phyloP scores from a whole-genome alignment of 2,797 vertebrate species.

The Thunnus albacares region DNA sequence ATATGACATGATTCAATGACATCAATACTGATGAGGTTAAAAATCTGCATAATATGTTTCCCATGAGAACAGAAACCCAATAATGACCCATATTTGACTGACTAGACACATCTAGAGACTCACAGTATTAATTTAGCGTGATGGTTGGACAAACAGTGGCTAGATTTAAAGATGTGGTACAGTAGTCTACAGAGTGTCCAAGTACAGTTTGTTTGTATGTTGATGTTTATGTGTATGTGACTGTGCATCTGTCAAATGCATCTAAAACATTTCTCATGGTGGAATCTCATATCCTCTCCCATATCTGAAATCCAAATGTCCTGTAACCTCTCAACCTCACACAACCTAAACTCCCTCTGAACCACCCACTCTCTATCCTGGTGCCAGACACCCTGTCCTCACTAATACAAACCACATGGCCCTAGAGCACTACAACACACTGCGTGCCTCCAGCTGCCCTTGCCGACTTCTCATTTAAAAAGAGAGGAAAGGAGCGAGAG shows the following conservation, averaged over 20 bases:
- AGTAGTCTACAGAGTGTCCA: constrained; percentile 7
- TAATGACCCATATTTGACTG: neutral
- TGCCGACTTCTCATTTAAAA: constrained; percentile 81
- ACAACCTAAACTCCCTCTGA: constrained; percentile 78
- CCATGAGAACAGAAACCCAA: neutral
- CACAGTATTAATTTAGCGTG: constrained; percentile 2
- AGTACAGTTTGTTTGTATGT: constrained; percentile 10
- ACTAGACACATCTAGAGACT: constrained; percentile 14
- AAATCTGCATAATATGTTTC: constrained; percentile 3
- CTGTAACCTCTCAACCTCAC: constrained; percentile 82
- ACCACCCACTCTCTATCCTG: constrained; percentile 83
- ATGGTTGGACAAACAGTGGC: constrained; percentile 1
- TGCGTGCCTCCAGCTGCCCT: constrained; percentile 82
- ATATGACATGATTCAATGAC: neutral
- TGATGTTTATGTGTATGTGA: constrained; percentile 18
- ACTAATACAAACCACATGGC: constrained; percentile 89
- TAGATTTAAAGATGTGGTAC: neutral
- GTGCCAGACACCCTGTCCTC: constrained; percentile 88
- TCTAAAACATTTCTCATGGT: constrained; percentile 46
- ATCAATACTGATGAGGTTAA: constrained; percentile 5
- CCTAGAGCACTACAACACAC: constrained; percentile 77
- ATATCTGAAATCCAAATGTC: constrained; percentile 82
- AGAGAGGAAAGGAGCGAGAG: constrained; percentile 68
- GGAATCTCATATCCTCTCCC: constrained; percentile 68
- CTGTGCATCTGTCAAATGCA: constrained; percentile 27